Evolutionary conservation across 53 echinoderm and acorn worm genomes (phyloP).

Genomic region (Arbacia lixula): DNA sequence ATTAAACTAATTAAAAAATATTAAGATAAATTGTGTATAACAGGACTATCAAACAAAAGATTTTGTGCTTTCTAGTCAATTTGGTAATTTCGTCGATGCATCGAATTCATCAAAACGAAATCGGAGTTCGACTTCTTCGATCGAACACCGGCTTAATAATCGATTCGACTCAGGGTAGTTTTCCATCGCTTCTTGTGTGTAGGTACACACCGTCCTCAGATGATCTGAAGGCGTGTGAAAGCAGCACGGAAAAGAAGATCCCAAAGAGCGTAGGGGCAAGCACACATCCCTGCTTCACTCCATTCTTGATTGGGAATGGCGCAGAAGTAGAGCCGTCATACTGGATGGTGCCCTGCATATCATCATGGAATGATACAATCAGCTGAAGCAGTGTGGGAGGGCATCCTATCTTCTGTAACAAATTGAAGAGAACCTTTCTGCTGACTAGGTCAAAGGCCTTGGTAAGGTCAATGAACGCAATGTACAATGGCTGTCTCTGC

Average conservation of each 20-base stretch:
- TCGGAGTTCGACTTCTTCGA: no score
- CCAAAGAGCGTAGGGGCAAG: constrained; percentile 71
- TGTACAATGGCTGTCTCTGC: constrained; percentile 48
- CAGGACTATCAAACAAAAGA: no score
- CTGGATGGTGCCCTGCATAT: no score
- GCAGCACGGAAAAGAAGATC: constrained; percentile 70
- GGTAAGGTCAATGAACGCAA: constrained; percentile 61
- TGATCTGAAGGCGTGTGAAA: constrained; percentile 30
- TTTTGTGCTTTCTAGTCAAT: no score
- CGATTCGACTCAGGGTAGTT: no score
- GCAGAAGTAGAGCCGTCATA: no score
- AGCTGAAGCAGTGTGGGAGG: constrained; percentile 54
- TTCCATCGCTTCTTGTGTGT: constrained; percentile 60
- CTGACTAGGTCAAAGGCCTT: constrained; percentile 68
- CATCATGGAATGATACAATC: constrained; percentile 45
- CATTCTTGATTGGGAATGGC: no score
- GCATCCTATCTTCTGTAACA: constrained; percentile 54
- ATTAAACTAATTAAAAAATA: no score
- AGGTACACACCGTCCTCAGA: constrained; percentile 59
- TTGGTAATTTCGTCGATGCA: no score
- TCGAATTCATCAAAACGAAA: no score
- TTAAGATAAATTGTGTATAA: no score
- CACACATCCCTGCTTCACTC: constrained; percentile 75
- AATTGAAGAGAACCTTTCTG: constrained; percentile 46
- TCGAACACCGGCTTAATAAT: no score